Percentiles rank a stretch among this genome's conserved stretches.
Conservation (phyloP, 1,140 invertebrate genomes). For the Ericerus pela region DNA sequence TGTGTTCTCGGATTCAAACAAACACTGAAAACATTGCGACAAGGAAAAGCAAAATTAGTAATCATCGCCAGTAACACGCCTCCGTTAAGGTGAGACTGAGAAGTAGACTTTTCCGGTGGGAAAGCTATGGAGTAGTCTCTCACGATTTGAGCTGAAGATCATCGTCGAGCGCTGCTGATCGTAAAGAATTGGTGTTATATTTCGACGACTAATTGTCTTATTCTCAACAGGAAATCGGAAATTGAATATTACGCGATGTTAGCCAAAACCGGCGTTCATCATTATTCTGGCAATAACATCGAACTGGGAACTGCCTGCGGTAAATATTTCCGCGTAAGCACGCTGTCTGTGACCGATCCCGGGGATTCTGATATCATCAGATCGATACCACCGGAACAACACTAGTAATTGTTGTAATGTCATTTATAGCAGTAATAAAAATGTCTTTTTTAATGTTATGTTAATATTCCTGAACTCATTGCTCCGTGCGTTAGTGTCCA, state of each 20-base stretch:
- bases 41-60: constrained; percentile 97
- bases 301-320: constrained; percentile 98
- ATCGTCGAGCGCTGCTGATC: too few relatives aligned
- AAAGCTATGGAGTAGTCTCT: constrained; percentile 63
- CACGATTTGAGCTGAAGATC: too few relatives aligned
- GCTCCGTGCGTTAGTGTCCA: too few relatives aligned
- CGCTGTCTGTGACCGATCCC: constrained; percentile 95
- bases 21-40: constrained; percentile 87
- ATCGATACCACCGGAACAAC: constrained; percentile 62
- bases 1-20: constrained; percentile 98
- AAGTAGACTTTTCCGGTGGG: constrained; percentile 51
- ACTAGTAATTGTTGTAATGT: constrained; percentile 23
- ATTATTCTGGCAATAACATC: constrained; percentile 98
- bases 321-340: constrained; percentile 98
- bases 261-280: constrained; percentile 97
- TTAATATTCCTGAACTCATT: too few relatives aligned
- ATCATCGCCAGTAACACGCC: constrained; percentile 98
- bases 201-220: constrained; percentile 19
- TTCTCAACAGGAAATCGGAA: constrained; percentile 75
- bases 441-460: neutral
- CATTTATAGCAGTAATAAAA: neutral
- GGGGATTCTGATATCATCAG: constrained; percentile 98
- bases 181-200: too few relatives aligned
- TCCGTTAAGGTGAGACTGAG: constrained; percentile 84
- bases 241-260: constrained; percentile 99